phyloP scores from a whole-genome alignment of 1,140 invertebrate species.

The Aphelenchoides fujianensis region DNA sequence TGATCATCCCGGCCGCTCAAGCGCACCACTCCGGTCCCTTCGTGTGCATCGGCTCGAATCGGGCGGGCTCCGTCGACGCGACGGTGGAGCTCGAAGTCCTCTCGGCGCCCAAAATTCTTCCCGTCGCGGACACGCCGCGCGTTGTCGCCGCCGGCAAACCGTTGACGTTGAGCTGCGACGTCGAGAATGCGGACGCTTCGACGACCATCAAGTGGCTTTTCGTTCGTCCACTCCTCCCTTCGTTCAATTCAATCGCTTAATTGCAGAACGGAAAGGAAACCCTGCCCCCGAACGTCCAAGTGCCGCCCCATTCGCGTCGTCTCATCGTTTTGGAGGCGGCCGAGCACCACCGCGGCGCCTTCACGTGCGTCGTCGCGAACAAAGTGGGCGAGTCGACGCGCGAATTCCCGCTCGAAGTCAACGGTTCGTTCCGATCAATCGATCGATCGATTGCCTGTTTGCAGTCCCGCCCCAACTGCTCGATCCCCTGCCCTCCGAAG shows the following conservation, averaged over 20 bases:
- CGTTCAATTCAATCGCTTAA: not conserved
- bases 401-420: slow-evolving; percentile 25
- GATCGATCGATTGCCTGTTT: too few relatives aligned
- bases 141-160: slow-evolving; percentile 45
- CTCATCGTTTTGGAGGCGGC: slow-evolving; percentile 35
- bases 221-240: slow-evolving; percentile 34
- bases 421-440: slow-evolving; percentile 24
- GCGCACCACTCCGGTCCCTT: slow-evolving; percentile 40
- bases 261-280: slow-evolving; percentile 45
- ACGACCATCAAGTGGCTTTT: slow-evolving; percentile 52
- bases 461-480: slow-evolving; percentile 31
- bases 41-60: slow-evolving; percentile 49
- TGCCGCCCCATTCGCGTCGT: slow-evolving; percentile 31
- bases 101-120: slow-evolving; percentile 46
- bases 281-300: slow-evolving; percentile 44
- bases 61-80: slow-evolving; percentile 50
- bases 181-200: slow-evolving; percentile 43
- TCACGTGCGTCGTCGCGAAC: slow-evolving; percentile 34
- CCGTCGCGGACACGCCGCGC: slow-evolving; percentile 32
- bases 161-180: slow-evolving; percentile 49
- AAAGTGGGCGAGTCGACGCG: slow-evolving; percentile 21
- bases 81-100: slow-evolving; percentile 45
- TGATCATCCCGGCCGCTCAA: slow-evolving; percentile 39
- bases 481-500: slow-evolving; percentile 5
- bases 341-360: slow-evolving; percentile 34